A percentile compares a stretch with the other conserved stretches of the same genome.
Evolutionary conservation across 2,888 invertebrate species (phyloP).

Genomic region (Cancer borealis): DNA sequence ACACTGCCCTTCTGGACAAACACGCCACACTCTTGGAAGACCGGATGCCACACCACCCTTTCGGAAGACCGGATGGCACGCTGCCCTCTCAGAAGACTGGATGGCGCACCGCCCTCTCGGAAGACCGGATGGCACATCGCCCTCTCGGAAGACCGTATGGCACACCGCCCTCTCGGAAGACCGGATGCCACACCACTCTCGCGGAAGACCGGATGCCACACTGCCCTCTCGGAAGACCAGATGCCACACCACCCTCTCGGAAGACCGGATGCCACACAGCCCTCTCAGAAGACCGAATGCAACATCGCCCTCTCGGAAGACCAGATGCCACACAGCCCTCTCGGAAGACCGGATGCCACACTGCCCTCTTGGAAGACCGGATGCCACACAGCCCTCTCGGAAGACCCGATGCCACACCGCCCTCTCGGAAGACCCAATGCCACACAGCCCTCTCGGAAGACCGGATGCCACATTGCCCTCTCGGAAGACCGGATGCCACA

Average conservation of each 20-base stretch:
- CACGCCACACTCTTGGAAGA: not conserved
- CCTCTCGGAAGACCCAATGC: too few species aligned
- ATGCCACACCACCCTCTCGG: too few species aligned
- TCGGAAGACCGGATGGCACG: not conserved
- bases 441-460: too few species aligned
- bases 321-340: not conserved
- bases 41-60: not conserved
- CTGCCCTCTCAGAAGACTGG: not conserved
- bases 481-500: too few species aligned
- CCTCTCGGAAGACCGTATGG: too few species aligned
- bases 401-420: too few species aligned
- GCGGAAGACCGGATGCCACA: not conserved
- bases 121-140: not conserved
- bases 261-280: not conserved
- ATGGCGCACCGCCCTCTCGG: not conserved
- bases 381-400: too few species aligned
- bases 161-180: not conserved
- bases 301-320: not conserved
- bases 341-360: not conserved
- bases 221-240: too few species aligned
- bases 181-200: not conserved
- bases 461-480: too few species aligned
- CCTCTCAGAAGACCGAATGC: not conserved
- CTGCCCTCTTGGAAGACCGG: not conserved
- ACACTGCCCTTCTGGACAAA: not conserved